Evolutionary conservation across 2,888 invertebrate species (phyloP), one percentile per base, ranked within the genome.

Genomic region (Rotaria sp.): DNA sequence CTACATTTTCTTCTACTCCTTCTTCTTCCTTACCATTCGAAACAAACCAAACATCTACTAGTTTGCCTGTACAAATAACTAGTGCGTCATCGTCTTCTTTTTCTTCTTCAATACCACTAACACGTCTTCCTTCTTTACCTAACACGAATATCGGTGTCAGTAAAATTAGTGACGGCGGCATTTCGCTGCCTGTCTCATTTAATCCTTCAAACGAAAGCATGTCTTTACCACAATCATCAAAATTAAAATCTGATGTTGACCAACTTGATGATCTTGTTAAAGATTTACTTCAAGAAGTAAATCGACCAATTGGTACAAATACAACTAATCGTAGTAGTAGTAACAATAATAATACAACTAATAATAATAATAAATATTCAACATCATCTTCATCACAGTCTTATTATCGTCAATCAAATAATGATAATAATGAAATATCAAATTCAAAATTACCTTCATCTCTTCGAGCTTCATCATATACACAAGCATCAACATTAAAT

Each of bases 1-100:
- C 80, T 80, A n/a, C 80, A 21, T n/a, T n/a, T 80, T 41, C 26
- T 80, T n/a, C 45, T 80, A n/a, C 80, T 45, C 7, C 80, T 80
- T 21, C 21, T 75, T 80, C 41, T 80, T 80, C 45, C 45, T 80
- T 13, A 45, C 45, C 80, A 80, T 80, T 13, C 18, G 35, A 67
- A 67, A 18, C 67, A 30, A 67, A 35, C 35, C 67, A 35, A 67
- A 35, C 67, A 38, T 18, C 67, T 67, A 67, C 67, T 67, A 35
- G 67, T 67, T 67, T 67, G 67, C 67, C 67, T 67, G 80, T 80
- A 45, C 41, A 45, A 41, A 80, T 80, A 80, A 80, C 45, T 45
- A 80, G 80, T 45, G 38, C 41, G 1, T 80, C 80, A n/a, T 45
- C 80, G 26, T 80, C 45, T 45, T 5, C 80, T 80, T 45, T 45